Percentiles rank a stretch among this genome's conserved stretches.
These are phyloP conservation scores for Tethea ocularis DNA, from an alignment of 2,888 invertebrate genomes.

Conservation along the genomic window DNA sequence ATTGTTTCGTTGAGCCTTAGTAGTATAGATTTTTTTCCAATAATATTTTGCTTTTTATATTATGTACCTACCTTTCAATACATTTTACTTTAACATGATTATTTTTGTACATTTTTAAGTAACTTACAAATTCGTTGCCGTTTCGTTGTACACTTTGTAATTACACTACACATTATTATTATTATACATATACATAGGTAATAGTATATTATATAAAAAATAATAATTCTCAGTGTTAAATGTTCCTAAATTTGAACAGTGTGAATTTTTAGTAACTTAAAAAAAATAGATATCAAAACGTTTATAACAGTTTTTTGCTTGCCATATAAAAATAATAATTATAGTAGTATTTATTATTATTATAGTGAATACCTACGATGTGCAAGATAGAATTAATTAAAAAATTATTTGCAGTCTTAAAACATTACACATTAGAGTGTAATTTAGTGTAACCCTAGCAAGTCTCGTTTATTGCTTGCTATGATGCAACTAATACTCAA, in stretches of 20 bases:
- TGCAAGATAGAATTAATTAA: slow-evolving; percentile 8
- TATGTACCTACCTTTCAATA: slow-evolving; percentile 31
- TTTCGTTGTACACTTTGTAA: slow-evolving; percentile 69
- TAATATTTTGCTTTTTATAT: slow-evolving; percentile 36
- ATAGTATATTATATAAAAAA: slow-evolving; percentile 67
- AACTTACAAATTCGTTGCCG: slow-evolving; percentile 53
- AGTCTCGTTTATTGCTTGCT: background rate
- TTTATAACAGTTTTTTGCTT: slow-evolving; percentile 65
- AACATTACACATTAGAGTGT: background rate
- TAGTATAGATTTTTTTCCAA: slow-evolving; percentile 46
- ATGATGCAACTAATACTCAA: background rate
- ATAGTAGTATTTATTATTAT: slow-evolving; percentile 46
- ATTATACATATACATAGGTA: slow-evolving; percentile 61
- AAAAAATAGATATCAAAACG: slow-evolving; percentile 47
- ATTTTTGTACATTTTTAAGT: slow-evolving; percentile 43
- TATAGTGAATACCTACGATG: slow-evolving; percentile 10
- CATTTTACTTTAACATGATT: slow-evolving; percentile 15
- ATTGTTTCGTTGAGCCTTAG: slow-evolving; percentile 60
- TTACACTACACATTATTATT: slow-evolving; percentile 61
- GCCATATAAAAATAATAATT: slow-evolving; percentile 65
- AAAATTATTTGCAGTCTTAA: slow-evolving; percentile 1
- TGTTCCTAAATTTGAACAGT: slow-evolving; percentile 82
- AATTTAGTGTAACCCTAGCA: background rate
- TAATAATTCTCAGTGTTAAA: slow-evolving; percentile 78
- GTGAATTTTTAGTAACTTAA: slow-evolving; percentile 63